Conservation (phyloP, 2,888 invertebrate genomes). For the Drosophila macrothrix region DNA sequence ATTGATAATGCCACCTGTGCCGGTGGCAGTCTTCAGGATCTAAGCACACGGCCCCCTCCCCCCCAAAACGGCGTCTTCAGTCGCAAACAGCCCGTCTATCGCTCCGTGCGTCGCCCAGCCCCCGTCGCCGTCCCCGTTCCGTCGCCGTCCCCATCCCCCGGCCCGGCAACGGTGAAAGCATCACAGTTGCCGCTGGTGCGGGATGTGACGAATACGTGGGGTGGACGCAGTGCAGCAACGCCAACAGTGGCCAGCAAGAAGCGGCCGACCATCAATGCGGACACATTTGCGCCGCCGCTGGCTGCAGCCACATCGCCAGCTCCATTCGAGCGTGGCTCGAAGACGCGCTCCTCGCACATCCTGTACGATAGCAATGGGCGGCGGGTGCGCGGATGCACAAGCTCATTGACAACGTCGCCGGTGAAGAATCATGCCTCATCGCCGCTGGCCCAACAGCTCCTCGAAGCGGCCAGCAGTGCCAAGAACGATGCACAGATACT, state of each 20-base stretch:
- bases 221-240: constrained; percentile 86
- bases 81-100: constrained; percentile 84
- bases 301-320: constrained; percentile 79
- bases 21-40: constrained; percentile 81
- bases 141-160: constrained; percentile 80
- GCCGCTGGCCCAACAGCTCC: constrained; percentile 89
- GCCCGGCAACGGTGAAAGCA: constrained; percentile 26
- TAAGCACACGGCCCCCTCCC: constrained; percentile 74
- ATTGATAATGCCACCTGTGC: constrained; percentile 82
- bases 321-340: constrained; percentile 86
- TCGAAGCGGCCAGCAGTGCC: constrained; percentile 89
- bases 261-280: constrained; percentile 87
- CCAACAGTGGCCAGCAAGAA: constrained; percentile 80
- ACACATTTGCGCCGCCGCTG: constrained; percentile 87
- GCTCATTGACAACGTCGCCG: constrained; percentile 85
- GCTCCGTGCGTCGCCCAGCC: constrained; percentile 84
- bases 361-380: constrained; percentile 86
- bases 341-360: constrained; percentile 82
- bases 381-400: constrained; percentile 84
- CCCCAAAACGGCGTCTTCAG: constrained; percentile 68
- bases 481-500: constrained; percentile 91
- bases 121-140: constrained; percentile 45
- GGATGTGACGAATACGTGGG: constrained; percentile 90
- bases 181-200: constrained; percentile 79
- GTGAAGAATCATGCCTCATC: constrained; percentile 87